A percentile compares a stretch with the other conserved stretches of the same genome.
phyloP scores from a whole-genome alignment of 2,113 vertebrate genomes.

The Colius striatus region DNA sequence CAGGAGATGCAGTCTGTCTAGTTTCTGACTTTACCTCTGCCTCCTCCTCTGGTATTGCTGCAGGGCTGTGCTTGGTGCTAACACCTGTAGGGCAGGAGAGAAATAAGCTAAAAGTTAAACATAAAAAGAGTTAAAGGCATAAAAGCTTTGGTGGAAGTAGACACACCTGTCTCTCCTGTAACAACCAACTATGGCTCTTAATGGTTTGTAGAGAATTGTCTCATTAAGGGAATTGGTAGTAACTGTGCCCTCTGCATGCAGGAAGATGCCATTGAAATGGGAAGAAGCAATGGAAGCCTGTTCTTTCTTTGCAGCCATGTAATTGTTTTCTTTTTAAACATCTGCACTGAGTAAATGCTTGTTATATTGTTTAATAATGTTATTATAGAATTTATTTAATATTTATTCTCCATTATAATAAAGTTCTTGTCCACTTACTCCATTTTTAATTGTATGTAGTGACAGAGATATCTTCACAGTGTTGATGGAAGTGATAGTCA shows the following conservation, averaged over 20 bases:
- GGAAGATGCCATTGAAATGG: not conserved
- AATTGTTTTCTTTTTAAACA: not conserved
- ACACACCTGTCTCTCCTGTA: not conserved
- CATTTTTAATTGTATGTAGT: not conserved
- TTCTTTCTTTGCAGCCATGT: not conserved
- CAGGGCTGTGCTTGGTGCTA: rapidly evolving
- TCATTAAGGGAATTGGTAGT: not conserved
- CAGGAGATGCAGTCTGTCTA: not conserved
- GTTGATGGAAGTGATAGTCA: not conserved
- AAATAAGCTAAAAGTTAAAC: too few relatives aligned
- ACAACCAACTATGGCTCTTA: not conserved
- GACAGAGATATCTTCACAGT: not conserved
- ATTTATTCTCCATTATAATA: not conserved
- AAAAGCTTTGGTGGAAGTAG: not conserved
- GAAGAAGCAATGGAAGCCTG: not conserved
- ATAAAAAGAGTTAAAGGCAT: not conserved
- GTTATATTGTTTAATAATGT: not conserved
- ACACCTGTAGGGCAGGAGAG: rapidly evolving
- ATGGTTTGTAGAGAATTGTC: not conserved
- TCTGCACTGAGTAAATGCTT: not conserved
- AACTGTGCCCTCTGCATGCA: too few relatives aligned
- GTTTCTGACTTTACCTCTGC: not conserved
- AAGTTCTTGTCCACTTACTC: not conserved
- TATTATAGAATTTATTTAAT: not conserved
- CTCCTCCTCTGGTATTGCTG: rapidly evolving